Evolutionary conservation across 2,113 vertebrate genomes (phyloP).

Genomic region (Brienomyrus longianalis): DNA sequence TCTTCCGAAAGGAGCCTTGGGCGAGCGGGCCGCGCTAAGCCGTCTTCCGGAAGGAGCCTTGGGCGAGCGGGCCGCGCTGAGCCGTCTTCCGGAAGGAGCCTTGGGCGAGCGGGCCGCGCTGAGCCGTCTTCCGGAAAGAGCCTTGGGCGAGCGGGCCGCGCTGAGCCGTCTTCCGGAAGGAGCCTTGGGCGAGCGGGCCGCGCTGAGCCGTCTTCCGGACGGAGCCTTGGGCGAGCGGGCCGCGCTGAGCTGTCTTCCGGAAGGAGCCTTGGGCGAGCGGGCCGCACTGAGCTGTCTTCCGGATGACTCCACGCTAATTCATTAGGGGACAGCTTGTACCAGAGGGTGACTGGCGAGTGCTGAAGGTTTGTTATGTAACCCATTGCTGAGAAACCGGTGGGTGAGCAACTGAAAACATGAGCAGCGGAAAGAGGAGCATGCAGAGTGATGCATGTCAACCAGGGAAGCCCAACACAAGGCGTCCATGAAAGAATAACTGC

Average conservation of each 20-base stretch:
- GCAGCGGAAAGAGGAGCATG: background rate
- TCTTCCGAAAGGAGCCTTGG: no score
- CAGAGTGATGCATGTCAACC: background rate
- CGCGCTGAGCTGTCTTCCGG: no score
- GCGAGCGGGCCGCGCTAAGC: background rate
- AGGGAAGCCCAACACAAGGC: background rate
- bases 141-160: background rate
- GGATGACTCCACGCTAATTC: background rate
- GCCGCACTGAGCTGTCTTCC: background rate
- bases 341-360: background rate
- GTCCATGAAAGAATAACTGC: background rate
- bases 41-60: background rate
- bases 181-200: no score
- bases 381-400: background rate
- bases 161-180: background rate
- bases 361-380: background rate
- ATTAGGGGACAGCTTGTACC: background rate
- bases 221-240: no score
- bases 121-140: background rate
- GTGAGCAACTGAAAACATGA: background rate
- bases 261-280: no score
- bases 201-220: no score
- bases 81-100: background rate
- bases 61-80: no score
- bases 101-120: background rate